Percentiles rank a stretch among this genome's conserved stretches.
Evolutionary conservation across 2,113 vertebrate genomes (phyloP).

Genomic region (Eulemur macaco): DNA sequence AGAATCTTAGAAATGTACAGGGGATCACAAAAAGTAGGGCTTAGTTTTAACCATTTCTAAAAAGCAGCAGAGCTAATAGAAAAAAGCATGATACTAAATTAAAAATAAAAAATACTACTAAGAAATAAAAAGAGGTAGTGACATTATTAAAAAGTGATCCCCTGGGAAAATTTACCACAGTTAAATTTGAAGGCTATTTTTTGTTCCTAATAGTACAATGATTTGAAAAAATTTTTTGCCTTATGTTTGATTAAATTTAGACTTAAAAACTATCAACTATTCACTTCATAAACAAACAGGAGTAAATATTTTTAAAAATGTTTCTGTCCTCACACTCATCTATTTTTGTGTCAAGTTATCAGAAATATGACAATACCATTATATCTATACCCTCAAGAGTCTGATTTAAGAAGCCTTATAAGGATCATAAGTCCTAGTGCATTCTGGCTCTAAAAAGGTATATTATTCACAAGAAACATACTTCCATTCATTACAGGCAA

Average conservation of each 20-base stretch:
- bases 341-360: background rate
- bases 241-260: conserved; percentile 28
- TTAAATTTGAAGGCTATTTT: conserved; percentile 1
- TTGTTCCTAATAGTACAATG: background rate
- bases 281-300: background rate
- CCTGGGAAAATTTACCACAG: background rate
- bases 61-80: background rate
- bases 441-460: background rate
- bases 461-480: background rate
- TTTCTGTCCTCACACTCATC: background rate
- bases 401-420: background rate
- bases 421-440: background rate
- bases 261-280: background rate
- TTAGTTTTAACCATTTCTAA: background rate
- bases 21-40: background rate
- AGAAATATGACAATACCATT: background rate
- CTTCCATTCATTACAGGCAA: background rate
- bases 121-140: background rate
- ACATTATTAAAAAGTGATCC: background rate
- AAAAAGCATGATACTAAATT: background rate
- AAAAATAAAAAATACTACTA: background rate
- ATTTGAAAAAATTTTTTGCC: background rate
- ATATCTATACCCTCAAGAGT: background rate
- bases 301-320: background rate
- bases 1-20: background rate